Percentiles rank a stretch among this genome's conserved stretches.
Conservation (phyloP, 2,113 vertebrate species). For the Diadophis punctatus region DNA sequence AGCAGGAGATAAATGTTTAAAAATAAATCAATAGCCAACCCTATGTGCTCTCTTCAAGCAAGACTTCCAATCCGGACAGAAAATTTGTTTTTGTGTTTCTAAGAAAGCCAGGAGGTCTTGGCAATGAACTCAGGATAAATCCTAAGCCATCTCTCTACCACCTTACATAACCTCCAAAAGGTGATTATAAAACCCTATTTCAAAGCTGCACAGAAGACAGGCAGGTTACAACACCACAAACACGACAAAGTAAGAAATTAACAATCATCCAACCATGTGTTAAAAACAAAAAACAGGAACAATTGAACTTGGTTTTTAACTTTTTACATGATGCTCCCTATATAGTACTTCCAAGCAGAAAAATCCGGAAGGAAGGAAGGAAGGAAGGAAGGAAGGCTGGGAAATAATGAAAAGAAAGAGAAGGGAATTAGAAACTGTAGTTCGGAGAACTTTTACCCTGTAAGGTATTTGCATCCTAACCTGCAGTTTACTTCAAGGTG, state of each 20-base stretch:
- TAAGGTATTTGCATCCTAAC: background rate
- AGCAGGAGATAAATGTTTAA: background rate
- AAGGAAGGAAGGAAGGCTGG: background rate
- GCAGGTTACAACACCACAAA: background rate
- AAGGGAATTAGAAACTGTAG: background rate
- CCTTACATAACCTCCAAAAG: background rate
- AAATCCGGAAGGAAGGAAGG: background rate
- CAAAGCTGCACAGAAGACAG: background rate
- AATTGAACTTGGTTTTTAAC: background rate
- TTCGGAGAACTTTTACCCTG: background rate
- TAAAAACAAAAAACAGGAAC: background rate
- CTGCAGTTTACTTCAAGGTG: background rate
- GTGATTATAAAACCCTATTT: background rate
- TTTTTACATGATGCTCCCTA: background rate
- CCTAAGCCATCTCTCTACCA: background rate
- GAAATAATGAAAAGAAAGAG: background rate
- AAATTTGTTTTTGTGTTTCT: background rate
- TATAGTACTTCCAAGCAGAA: background rate
- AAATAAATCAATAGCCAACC: background rate
- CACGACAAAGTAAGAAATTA: background rate
- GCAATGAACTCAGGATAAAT: background rate
- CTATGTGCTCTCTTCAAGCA: background rate
- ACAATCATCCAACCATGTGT: background rate
- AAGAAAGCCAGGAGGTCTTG: background rate
- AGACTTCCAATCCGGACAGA: background rate